A percentile compares a stretch with the other conserved stretches of the same genome.
Conservation (phyloP, 2,888 invertebrate genomes). For the Magallana nippona region DNA sequence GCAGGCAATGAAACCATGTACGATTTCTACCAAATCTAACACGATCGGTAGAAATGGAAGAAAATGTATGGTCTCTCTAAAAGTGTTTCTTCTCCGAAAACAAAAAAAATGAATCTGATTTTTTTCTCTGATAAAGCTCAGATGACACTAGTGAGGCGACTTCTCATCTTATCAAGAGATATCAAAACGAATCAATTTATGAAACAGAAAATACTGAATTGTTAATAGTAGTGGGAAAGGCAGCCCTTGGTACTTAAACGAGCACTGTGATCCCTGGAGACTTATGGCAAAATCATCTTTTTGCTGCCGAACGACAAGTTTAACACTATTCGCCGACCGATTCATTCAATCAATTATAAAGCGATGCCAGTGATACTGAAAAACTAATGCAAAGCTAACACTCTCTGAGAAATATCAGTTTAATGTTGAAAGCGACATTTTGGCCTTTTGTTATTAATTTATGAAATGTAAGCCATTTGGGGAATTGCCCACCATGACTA, state of each 20-base stretch:
- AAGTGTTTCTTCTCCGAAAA: conserved; percentile 6
- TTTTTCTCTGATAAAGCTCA: background rate
- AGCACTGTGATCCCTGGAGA: conserved; percentile 36
- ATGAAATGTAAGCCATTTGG: conserved; percentile 45
- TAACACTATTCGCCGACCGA: conserved; percentile 46
- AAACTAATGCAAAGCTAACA: conserved; percentile 47
- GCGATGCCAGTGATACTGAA: conserved; percentile 42
- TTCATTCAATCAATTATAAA: conserved; percentile 44
- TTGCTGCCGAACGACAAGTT: conserved; percentile 44
- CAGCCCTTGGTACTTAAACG: conserved; percentile 36
- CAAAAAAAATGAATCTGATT: background rate
- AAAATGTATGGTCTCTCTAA: conserved; percentile 6
- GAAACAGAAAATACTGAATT: conserved; percentile 37
- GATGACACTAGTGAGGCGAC: background rate
- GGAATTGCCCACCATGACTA: conserved; percentile 43
- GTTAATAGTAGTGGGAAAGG: conserved; percentile 39
- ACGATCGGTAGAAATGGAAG: background rate
- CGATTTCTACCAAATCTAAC: background rate
- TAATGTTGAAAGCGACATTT: conserved; percentile 38
- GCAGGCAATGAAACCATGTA: no score
- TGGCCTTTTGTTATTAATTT: conserved; percentile 50
- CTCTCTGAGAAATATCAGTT: conserved; percentile 45
- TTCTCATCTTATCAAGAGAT: conserved; percentile 24
- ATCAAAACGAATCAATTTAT: conserved; percentile 38
- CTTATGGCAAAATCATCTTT: conserved; percentile 36